Evolutionary conservation across 2,797 vertebrate species (phyloP).

Genomic region (Coccyzus lansbergi): DNA sequence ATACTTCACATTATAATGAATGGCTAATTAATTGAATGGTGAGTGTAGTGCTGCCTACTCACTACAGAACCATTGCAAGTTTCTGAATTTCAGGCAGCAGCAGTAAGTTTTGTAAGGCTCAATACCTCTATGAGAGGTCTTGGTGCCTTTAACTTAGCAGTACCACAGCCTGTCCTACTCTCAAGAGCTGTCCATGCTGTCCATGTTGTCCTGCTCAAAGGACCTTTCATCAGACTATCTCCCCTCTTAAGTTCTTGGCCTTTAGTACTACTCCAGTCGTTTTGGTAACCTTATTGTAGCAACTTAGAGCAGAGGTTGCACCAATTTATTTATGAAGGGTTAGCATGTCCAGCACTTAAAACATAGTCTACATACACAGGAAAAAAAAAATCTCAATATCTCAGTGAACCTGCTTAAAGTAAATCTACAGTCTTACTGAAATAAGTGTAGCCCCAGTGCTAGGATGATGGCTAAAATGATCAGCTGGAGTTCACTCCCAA

Average conservation of each 20-base stretch:
- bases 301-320: neutral
- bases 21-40: neutral
- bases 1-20: neutral
- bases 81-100: neutral
- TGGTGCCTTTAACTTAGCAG: neutral
- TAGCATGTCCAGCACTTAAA: neutral
- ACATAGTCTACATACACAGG: fast-evolving
- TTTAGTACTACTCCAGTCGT: neutral
- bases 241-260: neutral
- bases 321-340: neutral
- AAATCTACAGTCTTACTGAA: neutral
- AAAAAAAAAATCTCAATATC: neutral
- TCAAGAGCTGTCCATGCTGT: neutral
- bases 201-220: no score
- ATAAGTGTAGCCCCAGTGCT: neutral
- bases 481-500: neutral
- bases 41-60: neutral
- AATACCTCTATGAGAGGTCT: neutral
- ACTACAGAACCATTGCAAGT: neutral
- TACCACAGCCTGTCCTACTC: neutral
- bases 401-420: neutral
- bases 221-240: neutral
- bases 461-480: neutral
- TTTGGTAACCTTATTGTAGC: neutral
- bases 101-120: neutral